phyloP scores from a whole-genome alignment of 2,797 vertebrate genomes.

The Gallirallus australis region DNA sequence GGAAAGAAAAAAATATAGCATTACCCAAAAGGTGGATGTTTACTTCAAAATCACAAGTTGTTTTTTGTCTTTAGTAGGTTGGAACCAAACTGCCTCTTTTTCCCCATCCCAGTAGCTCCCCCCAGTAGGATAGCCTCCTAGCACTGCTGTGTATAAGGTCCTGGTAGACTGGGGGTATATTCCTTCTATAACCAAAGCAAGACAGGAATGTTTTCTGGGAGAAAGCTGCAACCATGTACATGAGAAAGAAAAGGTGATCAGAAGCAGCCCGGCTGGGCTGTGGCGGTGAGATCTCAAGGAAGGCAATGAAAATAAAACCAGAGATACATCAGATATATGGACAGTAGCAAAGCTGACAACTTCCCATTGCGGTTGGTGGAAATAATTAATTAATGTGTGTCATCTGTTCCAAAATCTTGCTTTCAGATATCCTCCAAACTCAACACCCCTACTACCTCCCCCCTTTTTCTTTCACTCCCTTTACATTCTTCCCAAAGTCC shows the following conservation, averaged over 20 bases:
- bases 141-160: neutral
- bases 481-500: neutral
- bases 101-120: neutral
- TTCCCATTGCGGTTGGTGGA: neutral
- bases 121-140: rapidly evolving
- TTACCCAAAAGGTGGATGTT: neutral
- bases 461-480: neutral
- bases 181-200: neutral
- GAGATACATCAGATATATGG: rapidly evolving
- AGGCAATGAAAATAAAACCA: neutral
- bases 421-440: neutral
- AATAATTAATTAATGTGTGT: rapidly evolving
- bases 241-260: neutral
- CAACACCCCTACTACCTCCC: neutral
- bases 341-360: neutral
- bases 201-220: neutral
- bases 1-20: rapidly evolving
- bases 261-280: neutral
- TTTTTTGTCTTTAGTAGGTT: neutral
- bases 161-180: neutral
- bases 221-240: neutral
- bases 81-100: neutral
- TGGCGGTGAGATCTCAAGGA: neutral
- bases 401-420: neutral
- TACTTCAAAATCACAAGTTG: neutral